These are phyloP conservation scores for Porites rus DNA, from an alignment of 92 coral and sea anemone species.

Conservation along the genomic window DNA sequence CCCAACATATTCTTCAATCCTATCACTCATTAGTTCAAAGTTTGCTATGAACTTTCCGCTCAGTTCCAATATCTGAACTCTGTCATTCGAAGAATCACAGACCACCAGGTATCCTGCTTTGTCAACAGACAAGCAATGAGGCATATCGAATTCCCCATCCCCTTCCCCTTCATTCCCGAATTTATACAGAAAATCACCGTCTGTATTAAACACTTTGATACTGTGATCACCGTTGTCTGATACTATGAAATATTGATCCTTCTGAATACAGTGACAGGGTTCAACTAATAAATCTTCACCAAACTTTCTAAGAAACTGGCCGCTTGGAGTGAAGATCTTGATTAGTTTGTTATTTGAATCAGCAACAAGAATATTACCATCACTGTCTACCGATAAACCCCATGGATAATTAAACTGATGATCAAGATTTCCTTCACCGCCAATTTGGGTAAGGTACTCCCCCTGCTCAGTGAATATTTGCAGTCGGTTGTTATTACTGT, in stretches of 20 bases:
- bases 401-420: neutral
- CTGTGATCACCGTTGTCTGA: too few species aligned
- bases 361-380: neutral
- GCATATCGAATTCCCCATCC: neutral
- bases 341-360: neutral
- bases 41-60: neutral
- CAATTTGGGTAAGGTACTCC: conserved; percentile 32
- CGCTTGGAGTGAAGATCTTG: neutral
- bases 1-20: too few species aligned
- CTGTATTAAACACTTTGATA: neutral
- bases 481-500: conserved; percentile 30
- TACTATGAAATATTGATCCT: too few species aligned
- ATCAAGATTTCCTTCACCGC: conserved; percentile 37
- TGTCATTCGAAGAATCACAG: neutral
- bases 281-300: too few species aligned
- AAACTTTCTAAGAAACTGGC: neutral
- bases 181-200: neutral
- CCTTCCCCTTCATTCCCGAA: neutral
- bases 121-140: neutral
- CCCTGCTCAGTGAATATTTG: conserved; percentile 48
- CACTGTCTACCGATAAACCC: neutral
- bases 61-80: neutral
- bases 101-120: neutral
- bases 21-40: too few species aligned
- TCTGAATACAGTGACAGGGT: too few species aligned